phyloP scores from a whole-genome alignment of 2,888 invertebrate species.

The Pristionchus japonicus region DNA sequence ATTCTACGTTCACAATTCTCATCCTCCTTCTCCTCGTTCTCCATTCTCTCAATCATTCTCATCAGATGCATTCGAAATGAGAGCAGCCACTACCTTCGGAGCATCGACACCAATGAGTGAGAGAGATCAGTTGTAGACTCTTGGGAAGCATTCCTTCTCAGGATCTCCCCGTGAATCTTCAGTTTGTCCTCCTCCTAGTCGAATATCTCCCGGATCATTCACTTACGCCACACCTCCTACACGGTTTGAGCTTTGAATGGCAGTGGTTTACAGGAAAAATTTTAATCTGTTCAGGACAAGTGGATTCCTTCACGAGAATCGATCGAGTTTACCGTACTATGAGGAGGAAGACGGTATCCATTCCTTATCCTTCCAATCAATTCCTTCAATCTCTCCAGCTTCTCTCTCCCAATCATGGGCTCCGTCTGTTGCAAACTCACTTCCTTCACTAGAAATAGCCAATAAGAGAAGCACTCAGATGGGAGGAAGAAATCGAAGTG shows the following conservation, averaged over 20 bases:
- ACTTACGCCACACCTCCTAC: background rate
- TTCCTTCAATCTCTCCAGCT: background rate
- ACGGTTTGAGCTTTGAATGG: background rate
- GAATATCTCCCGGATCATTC: conserved; percentile 8
- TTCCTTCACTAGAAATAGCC: conserved; percentile 10
- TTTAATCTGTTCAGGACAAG: background rate
- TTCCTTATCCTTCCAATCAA: background rate
- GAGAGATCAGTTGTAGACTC: background rate
- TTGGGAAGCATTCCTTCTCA: background rate
- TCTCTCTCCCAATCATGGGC: conserved; percentile 38
- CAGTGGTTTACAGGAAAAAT: background rate
- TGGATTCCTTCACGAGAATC: background rate
- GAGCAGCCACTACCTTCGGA: conserved; percentile 2
- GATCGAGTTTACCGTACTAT: background rate
- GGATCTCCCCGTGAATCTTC: conserved; percentile 12
- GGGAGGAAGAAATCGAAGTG: background rate
- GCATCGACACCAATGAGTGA: background rate
- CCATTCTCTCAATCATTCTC: conserved; percentile 41
- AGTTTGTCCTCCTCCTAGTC: background rate
- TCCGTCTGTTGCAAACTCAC: background rate
- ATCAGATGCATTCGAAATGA: conserved; percentile 32
- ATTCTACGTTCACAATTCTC: conserved; percentile 9
- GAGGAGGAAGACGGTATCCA: conserved; percentile 37
- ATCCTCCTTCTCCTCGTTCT: conserved; percentile 46
- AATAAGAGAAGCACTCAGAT: conserved; percentile 8